phyloP scores from a whole-genome alignment of 2,113 vertebrate species.

The Geococcyx californianus region DNA sequence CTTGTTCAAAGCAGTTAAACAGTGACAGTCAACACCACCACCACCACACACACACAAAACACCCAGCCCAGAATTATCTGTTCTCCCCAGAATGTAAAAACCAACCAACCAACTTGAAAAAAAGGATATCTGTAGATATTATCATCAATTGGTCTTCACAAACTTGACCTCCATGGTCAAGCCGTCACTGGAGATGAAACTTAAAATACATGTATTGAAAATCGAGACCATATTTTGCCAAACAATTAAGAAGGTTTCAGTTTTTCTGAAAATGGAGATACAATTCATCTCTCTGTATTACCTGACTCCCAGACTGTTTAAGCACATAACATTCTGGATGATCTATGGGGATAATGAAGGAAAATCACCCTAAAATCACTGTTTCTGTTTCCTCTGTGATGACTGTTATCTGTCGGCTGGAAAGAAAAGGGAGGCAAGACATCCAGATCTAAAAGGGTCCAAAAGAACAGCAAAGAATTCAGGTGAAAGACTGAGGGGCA shows the following conservation, averaged over 20 bases:
- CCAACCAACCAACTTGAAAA: background rate
- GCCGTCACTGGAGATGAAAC: background rate
- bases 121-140: background rate
- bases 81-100: background rate
- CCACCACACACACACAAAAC: background rate
- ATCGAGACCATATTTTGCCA: background rate
- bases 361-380: background rate
- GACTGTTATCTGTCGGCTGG: background rate
- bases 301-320: background rate
- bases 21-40: background rate
- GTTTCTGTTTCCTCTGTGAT: background rate
- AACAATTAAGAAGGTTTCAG: background rate
- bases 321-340: background rate
- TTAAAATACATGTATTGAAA: background rate
- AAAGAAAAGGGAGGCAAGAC: background rate
- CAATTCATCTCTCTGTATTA: background rate
- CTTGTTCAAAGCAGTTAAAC: background rate
- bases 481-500: background rate
- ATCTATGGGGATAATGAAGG: background rate
- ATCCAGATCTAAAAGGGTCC: background rate
- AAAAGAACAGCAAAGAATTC: background rate
- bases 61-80: background rate
- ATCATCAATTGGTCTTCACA: background rate
- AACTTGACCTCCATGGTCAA: background rate
- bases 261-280: background rate